These are phyloP conservation scores for Branchipolynoe longqiensis DNA, from an alignment of 2,888 invertebrate species.

Conservation along the genomic window DNA sequence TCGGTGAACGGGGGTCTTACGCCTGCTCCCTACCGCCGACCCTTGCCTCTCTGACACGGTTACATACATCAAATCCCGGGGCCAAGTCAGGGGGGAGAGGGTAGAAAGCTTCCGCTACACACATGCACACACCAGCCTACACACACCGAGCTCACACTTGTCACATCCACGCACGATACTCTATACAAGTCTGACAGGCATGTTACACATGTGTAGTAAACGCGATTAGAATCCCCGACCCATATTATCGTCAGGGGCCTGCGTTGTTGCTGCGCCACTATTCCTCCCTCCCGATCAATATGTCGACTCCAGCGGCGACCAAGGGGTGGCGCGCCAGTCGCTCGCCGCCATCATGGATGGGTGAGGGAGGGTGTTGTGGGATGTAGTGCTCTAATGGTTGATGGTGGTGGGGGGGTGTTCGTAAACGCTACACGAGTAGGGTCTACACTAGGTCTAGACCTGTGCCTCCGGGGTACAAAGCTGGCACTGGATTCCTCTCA, in stretches of 20 bases:
- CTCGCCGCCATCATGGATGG: slow-evolving; percentile 17
- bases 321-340: slow-evolving; percentile 36
- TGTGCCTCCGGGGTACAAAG: too few species aligned
- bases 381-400: slow-evolving; percentile 41
- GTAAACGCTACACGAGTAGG: slow-evolving; percentile 5
- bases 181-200: background rate
- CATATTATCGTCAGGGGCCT: slow-evolving; percentile 4
- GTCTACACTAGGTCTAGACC: too few species aligned
- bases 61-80: slow-evolving; percentile 51
- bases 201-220: slow-evolving; percentile 27
- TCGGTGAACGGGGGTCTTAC: slow-evolving; percentile 15
- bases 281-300: slow-evolving; percentile 25
- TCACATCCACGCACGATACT: background rate
- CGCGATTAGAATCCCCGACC: slow-evolving; percentile 42
- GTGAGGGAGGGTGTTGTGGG: background rate
- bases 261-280: slow-evolving; percentile 24
- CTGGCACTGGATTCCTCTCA: too few species aligned
- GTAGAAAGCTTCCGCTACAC: background rate
- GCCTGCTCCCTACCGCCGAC: slow-evolving; percentile 44
- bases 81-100: background rate
- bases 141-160: background rate
- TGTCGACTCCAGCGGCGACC: slow-evolving; percentile 24
- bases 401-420: slow-evolving; percentile 22
- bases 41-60: slow-evolving; percentile 42
- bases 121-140: background rate